These are phyloP conservation scores for Ceuthmochares aereus DNA, from an alignment of 2,113 vertebrate genomes.

Conservation along the genomic window DNA sequence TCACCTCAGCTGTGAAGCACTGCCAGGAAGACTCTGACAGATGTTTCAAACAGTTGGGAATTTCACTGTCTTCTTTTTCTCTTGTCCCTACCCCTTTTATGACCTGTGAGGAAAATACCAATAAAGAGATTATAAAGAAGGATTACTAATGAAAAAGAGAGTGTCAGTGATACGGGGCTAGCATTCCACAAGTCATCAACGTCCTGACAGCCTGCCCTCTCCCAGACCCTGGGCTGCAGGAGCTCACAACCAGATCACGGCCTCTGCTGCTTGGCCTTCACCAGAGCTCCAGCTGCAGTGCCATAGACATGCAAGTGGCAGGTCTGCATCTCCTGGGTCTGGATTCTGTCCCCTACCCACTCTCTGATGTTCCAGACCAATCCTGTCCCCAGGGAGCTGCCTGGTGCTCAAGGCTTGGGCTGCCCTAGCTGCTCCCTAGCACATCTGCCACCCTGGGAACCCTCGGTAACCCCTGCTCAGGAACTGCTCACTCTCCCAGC, in stretches of 20 bases:
- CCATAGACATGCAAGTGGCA: rapidly evolving
- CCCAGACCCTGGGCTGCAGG: background rate
- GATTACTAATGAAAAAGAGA: background rate
- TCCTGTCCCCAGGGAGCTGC: background rate
- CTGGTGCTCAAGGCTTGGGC: background rate
- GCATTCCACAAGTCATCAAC: too few species aligned
- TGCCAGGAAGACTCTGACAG: background rate
- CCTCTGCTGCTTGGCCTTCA: rapidly evolving
- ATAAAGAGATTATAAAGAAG: background rate
- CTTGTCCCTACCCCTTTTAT: rapidly evolving
- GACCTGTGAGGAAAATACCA: background rate
- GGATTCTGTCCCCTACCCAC: rapidly evolving
- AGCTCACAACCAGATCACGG: background rate
- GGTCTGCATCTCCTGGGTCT: background rate
- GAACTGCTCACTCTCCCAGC: rapidly evolving
- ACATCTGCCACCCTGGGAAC: background rate
- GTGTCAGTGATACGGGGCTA: too few species aligned
- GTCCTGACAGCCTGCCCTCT: background rate
- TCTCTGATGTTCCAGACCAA: background rate
- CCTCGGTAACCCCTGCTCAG: too few species aligned
- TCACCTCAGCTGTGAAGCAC: background rate
- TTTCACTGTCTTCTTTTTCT: background rate
- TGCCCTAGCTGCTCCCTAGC: rapidly evolving
- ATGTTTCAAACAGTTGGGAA: background rate
- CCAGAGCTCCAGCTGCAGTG: rapidly evolving